Evolutionary conservation across 2,113 vertebrate species (phyloP).

Genomic region (Prunella fulvescens): DNA sequence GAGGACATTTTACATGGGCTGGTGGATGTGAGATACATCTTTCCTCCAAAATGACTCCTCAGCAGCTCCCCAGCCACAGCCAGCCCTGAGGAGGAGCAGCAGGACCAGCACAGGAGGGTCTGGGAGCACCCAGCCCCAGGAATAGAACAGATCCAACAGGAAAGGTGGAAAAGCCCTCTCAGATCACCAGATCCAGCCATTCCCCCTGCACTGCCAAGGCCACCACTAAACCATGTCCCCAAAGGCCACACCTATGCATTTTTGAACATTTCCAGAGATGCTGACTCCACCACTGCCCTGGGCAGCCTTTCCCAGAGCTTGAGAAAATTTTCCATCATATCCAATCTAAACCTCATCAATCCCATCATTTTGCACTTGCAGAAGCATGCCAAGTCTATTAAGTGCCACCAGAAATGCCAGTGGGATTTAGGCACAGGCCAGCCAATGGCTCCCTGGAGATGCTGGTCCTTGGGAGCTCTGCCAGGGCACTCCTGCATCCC

Average conservation of each 20-base stretch:
- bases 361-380: fast-evolving
- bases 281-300: neutral
- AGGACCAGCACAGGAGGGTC: neutral
- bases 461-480: neutral
- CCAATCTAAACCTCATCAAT: neutral
- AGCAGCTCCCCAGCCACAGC: neutral
- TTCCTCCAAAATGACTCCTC: neutral
- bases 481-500: neutral
- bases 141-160: fast-evolving
- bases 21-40: neutral
- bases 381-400: fast-evolving
- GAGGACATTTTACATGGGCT: neutral
- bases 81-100: neutral
- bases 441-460: neutral
- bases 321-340: neutral
- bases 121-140: neutral
- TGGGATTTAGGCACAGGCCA: neutral
- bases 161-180: neutral
- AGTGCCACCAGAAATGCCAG: neutral
- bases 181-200: neutral
- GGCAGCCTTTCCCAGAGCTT: neutral
- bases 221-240: neutral
- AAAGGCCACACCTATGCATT: neutral
- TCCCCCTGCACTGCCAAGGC: neutral
- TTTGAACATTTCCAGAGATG: neutral